These are phyloP conservation scores for Callyntrura sp. DNA, from an alignment of 2,888 invertebrate species.

Conservation along the genomic window DNA sequence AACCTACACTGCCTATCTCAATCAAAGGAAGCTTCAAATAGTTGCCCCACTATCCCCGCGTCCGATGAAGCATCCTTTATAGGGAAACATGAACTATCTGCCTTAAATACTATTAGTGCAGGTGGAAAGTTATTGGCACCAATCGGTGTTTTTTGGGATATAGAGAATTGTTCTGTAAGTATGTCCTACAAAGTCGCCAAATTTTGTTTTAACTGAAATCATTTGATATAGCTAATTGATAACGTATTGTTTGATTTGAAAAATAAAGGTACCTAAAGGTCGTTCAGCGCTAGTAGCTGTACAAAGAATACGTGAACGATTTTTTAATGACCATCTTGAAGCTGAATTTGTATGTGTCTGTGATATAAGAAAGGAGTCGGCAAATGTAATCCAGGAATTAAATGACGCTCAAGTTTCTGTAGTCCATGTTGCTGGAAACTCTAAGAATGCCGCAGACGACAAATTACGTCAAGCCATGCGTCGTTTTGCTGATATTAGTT, in stretches of 20 bases:
- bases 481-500: constrained; percentile 92
- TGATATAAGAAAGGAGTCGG: constrained; percentile 93
- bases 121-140: constrained; percentile 87
- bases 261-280: constrained; percentile 90
- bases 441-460: constrained; percentile 96
- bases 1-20: constrained; percentile 24
- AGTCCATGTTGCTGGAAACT: constrained; percentile 93
- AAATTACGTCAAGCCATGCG: constrained; percentile 94
- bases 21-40: constrained; percentile 55
- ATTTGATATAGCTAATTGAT: too few species aligned
- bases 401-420: constrained; percentile 95
- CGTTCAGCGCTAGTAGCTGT: constrained; percentile 93
- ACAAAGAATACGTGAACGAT: constrained; percentile 90
- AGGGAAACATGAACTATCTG: constrained; percentile 33
- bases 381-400: constrained; percentile 90
- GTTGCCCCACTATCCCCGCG: constrained; percentile 39
- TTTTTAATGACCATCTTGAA: constrained; percentile 91
- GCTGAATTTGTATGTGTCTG: constrained; percentile 96
- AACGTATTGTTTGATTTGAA: too few species aligned
- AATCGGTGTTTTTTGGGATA: constrained; percentile 97
- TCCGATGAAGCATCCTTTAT: background rate
- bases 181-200: background rate
- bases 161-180: constrained; percentile 93
- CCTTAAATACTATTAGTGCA: constrained; percentile 84
- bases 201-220: background rate